Conservation (phyloP, 23 tunicate species). For the Oikopleura dioica region DNA sequence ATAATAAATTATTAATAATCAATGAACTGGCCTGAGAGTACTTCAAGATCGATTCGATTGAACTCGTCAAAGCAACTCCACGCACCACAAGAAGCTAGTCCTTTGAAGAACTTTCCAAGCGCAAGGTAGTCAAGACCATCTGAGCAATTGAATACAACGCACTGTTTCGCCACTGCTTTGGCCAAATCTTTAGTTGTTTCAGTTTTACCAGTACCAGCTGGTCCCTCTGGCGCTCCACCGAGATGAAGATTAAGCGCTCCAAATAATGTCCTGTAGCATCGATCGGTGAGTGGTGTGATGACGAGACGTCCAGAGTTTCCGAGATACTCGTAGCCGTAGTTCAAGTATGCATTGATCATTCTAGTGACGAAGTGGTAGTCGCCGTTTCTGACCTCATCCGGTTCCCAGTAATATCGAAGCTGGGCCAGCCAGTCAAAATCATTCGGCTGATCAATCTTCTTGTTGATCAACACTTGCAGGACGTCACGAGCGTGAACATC, state of each 20-base stretch:
- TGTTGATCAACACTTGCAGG: slow-evolving; percentile 35
- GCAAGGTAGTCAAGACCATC: slow-evolving; percentile 92
- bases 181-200: too few relatives aligned
- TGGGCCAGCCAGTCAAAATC: slow-evolving; percentile 95
- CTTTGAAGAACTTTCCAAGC: slow-evolving; percentile 94
- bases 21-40: neutral
- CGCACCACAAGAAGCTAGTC: neutral
- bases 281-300: slow-evolving; percentile 92
- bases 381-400: neutral
- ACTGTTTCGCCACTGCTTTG: slow-evolving; percentile 81
- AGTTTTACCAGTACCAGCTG: too few relatives aligned
- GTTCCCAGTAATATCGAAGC: slow-evolving; percentile 84
- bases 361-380: slow-evolving; percentile 20
- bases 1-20: neutral
- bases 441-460: slow-evolving; percentile 33
- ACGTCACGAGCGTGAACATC: slow-evolving; percentile 97
- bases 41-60: neutral
- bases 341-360: slow-evolving; percentile 88
- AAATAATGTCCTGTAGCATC: slow-evolving; percentile 87
- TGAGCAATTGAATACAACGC: slow-evolving; percentile 89
- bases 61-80: too few relatives aligned
- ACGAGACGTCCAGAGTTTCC: slow-evolving; percentile 96
- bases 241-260: slow-evolving; percentile 76
- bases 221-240: slow-evolving; percentile 98
- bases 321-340: slow-evolving; percentile 88